phyloP scores from a whole-genome alignment of 2,888 invertebrate species.

The Aspidiotus rigidus region DNA sequence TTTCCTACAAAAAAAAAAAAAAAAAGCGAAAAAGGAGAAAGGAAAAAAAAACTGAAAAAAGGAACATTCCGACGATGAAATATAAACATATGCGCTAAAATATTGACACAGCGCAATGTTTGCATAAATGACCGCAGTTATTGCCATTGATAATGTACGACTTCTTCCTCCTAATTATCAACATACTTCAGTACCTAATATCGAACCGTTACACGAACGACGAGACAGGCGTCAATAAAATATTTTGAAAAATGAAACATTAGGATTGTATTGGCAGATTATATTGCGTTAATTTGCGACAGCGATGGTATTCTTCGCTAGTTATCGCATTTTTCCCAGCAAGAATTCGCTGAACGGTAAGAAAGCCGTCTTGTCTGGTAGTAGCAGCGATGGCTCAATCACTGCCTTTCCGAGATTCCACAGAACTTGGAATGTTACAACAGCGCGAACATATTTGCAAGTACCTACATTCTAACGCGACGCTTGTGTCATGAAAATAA shows the following conservation, averaged over 20 bases:
- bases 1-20: neutral
- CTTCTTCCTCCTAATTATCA: neutral
- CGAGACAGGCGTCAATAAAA: neutral
- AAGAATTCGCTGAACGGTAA: no score
- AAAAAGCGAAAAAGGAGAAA: neutral
- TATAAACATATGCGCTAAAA: neutral
- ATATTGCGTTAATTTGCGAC: neutral
- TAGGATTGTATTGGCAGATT: neutral
- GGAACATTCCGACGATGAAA: neutral
- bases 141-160: neutral
- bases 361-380: no score
- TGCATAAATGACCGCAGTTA: slow-evolving; percentile 2
- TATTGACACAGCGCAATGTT: neutral
- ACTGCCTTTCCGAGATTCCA: no score
- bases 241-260: neutral
- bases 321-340: no score
- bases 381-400: no score
- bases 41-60: neutral
- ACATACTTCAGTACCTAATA: no score
- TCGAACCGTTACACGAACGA: neutral
- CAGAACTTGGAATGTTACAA: no score
- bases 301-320: neutral
- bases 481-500: no score
- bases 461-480: no score
- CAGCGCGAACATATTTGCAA: no score